phyloP scores from a whole-genome alignment of 2,113 vertebrate species.

The Alethe castanea region DNA sequence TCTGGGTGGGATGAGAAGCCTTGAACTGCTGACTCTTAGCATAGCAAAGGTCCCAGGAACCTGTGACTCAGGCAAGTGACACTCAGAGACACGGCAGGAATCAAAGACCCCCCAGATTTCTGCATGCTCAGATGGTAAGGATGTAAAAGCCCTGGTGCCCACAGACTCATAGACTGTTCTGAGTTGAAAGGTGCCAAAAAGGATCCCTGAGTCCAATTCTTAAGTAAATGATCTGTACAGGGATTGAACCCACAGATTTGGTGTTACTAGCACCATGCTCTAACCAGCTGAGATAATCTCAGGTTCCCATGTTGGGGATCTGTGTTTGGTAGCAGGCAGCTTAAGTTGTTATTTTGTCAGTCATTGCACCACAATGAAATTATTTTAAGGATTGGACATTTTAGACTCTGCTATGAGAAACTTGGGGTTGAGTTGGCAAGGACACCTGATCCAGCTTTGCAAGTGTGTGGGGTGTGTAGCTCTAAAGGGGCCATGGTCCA shows the following conservation, averaged over 20 bases:
- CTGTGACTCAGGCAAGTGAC: not conserved
- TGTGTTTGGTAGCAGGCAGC: accelerated
- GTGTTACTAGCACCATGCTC: not conserved
- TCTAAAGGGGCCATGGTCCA: accelerated
- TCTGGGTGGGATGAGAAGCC: not conserved
- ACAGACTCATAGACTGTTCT: not conserved
- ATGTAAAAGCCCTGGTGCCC: not conserved
- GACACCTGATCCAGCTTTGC: not conserved
- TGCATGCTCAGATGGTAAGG: accelerated
- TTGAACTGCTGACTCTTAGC: not conserved
- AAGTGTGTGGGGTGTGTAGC: not conserved
- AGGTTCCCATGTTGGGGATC: not conserved
- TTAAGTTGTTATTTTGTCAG: not conserved
- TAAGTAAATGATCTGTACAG: not conserved
- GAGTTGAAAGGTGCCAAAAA: not conserved
- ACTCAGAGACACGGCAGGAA: not conserved
- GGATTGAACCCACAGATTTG: no score
- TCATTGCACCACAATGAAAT: not conserved
- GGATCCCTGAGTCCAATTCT: not conserved
- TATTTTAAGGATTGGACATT: not conserved
- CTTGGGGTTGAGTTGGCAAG: not conserved
- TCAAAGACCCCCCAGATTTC: not conserved
- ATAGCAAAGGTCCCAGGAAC: not conserved
- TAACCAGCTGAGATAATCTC: not conserved
- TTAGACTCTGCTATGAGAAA: not conserved